Evolutionary conservation across 2,113 vertebrate genomes (phyloP), one percentile per base, ranked within the genome.

Genomic region (Vimba vimba): DNA sequence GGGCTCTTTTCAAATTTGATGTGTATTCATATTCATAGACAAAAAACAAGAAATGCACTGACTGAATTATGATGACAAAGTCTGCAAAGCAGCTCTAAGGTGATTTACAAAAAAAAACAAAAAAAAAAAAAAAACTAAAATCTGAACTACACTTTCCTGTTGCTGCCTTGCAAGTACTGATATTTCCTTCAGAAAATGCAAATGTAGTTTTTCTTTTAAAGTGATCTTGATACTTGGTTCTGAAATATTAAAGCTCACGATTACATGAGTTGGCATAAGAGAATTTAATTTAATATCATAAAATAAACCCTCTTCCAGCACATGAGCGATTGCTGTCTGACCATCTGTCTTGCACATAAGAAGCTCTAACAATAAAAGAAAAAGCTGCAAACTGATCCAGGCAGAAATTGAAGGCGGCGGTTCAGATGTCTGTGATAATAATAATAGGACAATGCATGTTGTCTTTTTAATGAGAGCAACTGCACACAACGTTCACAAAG

Each of bases 381-480:
- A 52, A 73, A n/a, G 21, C 39, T 45, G 21, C 39, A 36, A 57
- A 23, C 27, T 4, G 52, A 36, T 59, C 30, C 52, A 59, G 52
- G 27, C 30, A 59, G 19, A 43, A 36, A 71, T 13, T 23, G 9
- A 21, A 23, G 27, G 10, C 19, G n/a, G 15, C 6, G 23, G 50
- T 17, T 78, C 52, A 36, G 1, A 59, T 39, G 21, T 78, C 19
- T 78, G 7, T 43, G 7, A 43, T 43, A 8, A 43, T 59, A 79
- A 36, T 79, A 57, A 23, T 3, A 57, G 19, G 5, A 59, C 10
- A 79, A 59, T 8, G 11, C 76, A 39, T 23, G 12, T 43, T 7
- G 52, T 36, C 19, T 23, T 33, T n/a, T 59, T 79, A 79, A 23
- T 59, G 21, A 79, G 19, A 79, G 21, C 52, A 79, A 74, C n/a